Evolutionary conservation across 2,888 invertebrate genomes (phyloP), one percentile per base, ranked within the genome.

Genomic region (Microplitis deprimator): DNA sequence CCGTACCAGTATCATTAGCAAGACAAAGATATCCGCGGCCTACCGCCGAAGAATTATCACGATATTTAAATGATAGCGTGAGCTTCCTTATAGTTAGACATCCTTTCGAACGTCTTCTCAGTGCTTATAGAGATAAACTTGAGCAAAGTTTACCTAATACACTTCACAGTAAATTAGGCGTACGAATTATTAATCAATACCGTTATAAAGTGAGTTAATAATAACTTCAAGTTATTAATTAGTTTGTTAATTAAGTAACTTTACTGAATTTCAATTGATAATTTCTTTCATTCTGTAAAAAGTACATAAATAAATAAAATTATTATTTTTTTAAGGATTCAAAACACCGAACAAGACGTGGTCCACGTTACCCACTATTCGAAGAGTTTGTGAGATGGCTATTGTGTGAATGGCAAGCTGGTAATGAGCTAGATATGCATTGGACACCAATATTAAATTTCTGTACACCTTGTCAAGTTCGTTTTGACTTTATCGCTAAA

Each of bases 401-500:
- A 17, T 88, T 96, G 80, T 95, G 95, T 85, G 94, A 94, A 80
- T 92, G 93, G 78, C 91, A 91, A 83, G 91, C 91, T 6, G 93
- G 93, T 50, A 91, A 93, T 70, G 91, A 92, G 4, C 91, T 96
- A 81, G 96, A 96, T 88, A 96, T 96, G 95, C 96, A 96, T 88
- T 96, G 96, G 94, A 94, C 95, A n/a, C 95, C 96, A 0, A 94
- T 95, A 83, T 93, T 94, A 0, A 93, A 93, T 85, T 96, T 96
- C 89, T 96, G 96, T 88, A 96, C 96, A 50, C 96, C 96, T 0
- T 96, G 96, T 90, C 93, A 95, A 91, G 95, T 96, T 83, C 92
- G 94, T 86, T 95, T 96, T 85, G 94, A 95, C 87, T 92, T 96
- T 73, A 94, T 96, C 83, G 92, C 95, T 77, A 96, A 96, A 91